phyloP scores from a whole-genome alignment of 2,888 invertebrate genomes.

The Heliconius aoede region DNA sequence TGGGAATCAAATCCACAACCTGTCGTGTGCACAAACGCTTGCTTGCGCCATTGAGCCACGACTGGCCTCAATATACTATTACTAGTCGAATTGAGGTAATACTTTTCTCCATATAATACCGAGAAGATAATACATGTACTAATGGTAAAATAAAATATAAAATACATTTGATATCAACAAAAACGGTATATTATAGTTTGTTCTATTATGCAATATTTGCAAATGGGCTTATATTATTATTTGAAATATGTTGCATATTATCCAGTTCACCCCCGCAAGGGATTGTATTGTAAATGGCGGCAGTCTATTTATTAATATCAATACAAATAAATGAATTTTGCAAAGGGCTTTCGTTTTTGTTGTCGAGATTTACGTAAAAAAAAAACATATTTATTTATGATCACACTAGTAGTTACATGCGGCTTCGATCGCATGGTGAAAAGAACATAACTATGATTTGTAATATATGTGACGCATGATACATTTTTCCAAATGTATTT shows the following conservation, averaged over 20 bases:
- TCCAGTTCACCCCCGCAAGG: neutral
- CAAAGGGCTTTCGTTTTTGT: neutral
- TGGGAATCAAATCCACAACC: neutral
- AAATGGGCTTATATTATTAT: slow-evolving; percentile 5
- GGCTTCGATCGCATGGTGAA: too few species aligned
- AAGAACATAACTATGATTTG: too few species aligned
- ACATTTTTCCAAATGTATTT: too few species aligned
- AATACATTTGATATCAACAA: too few species aligned
- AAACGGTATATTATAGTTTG: neutral
- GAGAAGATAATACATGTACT: too few species aligned
- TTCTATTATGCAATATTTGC: slow-evolving; percentile 11
- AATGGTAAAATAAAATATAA: too few species aligned
- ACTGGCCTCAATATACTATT: neutral
- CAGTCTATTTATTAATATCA: slow-evolving; percentile 12
- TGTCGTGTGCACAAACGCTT: neutral
- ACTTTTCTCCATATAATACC: too few species aligned
- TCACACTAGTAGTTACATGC: too few species aligned
- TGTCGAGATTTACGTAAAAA: neutral
- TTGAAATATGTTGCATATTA: slow-evolving; percentile 14
- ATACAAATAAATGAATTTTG: neutral
- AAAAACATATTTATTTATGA: neutral
- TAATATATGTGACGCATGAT: too few species aligned
- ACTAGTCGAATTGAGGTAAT: neutral
- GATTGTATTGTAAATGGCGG: neutral
- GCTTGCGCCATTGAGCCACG: neutral